Percentiles rank a stretch among this genome's conserved stretches.
These are phyloP conservation scores for Ectropis crepuscularia DNA, from an alignment of 2,888 invertebrate genomes.

Conservation along the genomic window DNA sequence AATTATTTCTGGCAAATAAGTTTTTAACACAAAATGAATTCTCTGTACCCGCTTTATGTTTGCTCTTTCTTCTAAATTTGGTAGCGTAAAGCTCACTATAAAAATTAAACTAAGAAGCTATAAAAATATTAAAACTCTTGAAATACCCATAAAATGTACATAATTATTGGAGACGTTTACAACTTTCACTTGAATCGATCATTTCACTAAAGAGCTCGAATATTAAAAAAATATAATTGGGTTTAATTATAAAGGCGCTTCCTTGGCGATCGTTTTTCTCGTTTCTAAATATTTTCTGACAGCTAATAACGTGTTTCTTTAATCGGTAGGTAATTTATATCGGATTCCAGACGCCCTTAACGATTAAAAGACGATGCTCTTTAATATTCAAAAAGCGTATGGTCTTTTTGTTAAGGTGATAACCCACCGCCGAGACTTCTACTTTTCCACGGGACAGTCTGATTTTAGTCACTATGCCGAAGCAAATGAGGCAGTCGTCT, in stretches of 20 bases:
- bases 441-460: not conserved
- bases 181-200: slow-evolving; percentile 61
- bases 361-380: slow-evolving; percentile 66
- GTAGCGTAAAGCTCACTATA: slow-evolving; percentile 48
- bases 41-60: too few relatives aligned
- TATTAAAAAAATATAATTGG: slow-evolving; percentile 53
- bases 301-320: slow-evolving; percentile 70
- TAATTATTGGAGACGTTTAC: slow-evolving; percentile 57
- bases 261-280: slow-evolving; percentile 56
- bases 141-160: slow-evolving; percentile 59
- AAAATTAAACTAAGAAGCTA: slow-evolving; percentile 62
- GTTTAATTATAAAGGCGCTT: slow-evolving; percentile 57
- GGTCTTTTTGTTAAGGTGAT: slow-evolving; percentile 51
- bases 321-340: slow-evolving; percentile 77
- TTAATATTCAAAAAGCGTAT: slow-evolving; percentile 55
- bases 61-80: too few relatives aligned
- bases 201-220: slow-evolving; percentile 59
- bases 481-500: too few relatives aligned
- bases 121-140: slow-evolving; percentile 66
- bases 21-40: too few relatives aligned
- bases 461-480: not conserved
- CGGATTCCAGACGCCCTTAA: slow-evolving; percentile 70
- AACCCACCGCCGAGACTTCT: not conserved
- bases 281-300: slow-evolving; percentile 60
- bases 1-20: too few relatives aligned